phyloP scores from a whole-genome alignment of 2,113 vertebrate species.

The Emydocephalus ijimae region DNA sequence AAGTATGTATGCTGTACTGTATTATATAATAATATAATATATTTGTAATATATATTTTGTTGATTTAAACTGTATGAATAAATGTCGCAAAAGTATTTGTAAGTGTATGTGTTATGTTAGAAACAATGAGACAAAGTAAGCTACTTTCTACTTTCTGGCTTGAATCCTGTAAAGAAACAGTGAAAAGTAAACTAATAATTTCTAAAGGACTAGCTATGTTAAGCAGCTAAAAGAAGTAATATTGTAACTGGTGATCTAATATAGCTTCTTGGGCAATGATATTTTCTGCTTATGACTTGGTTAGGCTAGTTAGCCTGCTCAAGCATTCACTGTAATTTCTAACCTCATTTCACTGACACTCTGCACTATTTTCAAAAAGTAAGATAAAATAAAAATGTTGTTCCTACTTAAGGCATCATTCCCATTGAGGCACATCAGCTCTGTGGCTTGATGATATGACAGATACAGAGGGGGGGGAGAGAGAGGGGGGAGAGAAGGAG shows the following conservation, averaged over 20 bases:
- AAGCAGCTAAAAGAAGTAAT: not conserved
- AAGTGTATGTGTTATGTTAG: not conserved
- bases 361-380: not conserved
- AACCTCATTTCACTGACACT: not conserved
- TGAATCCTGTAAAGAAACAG: not conserved
- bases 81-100: not conserved
- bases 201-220: not conserved
- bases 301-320: not conserved
- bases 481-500: not conserved
- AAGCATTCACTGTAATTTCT: not conserved
- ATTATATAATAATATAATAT: not conserved
- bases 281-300: not conserved
- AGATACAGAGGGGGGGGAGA: not conserved
- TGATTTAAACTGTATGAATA: slow-evolving; percentile 1
- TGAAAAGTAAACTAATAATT: not conserved
- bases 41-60: not conserved
- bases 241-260: not conserved
- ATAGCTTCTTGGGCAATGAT: not conserved
- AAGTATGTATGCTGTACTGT: slow-evolving; percentile 35
- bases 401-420: not conserved
- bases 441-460: not conserved
- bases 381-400: not conserved
- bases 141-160: not conserved
- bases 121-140: not conserved
- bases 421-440: not conserved